Evolutionary conservation across 1,140 invertebrate species (phyloP), one percentile per base, ranked within the genome.

Genomic region (Asobara japonica): DNA sequence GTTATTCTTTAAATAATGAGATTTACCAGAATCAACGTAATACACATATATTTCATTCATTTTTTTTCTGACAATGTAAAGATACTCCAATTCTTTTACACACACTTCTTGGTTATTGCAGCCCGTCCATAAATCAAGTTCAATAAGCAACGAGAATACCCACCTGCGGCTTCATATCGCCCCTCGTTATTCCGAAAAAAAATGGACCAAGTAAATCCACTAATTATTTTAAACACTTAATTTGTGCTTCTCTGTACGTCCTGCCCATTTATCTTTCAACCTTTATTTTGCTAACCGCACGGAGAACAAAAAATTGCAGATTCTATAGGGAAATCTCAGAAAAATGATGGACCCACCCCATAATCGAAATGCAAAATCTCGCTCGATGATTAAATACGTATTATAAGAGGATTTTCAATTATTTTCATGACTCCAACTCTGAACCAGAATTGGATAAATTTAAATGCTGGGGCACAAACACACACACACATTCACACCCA

Each of bases 201-300:
- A 69, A 75, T 16, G 68, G 48, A 72, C 31, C 64, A 29, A 29
- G 29, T 29, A 31, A 22, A 71, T 69, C 73, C 51, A 70, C 76
- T 81, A 80, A 80, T 81, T 81, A 81, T 79, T 77, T 81, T 81
- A 81, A 81, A 80, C 77, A 77, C 75, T 80, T 79, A 78, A 81
- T 81, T 81, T 80, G 75, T 81, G 76, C 68, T 65, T 65, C 45
- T 2, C 16, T 11, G 16, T 20, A 18, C n/a, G 16, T 51, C 45
- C 45, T 16, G 7, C 16, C 45, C 45, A 20, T 51, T 51, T 3
- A 51, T 51, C 16, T 36, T 36, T 36, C 31, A 6, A 11, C 11
- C 11, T 11, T 11, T 36, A 6, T 36, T 36, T 36, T 36, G 5
- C 31, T 11, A 36, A 36, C 31, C 5, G 31, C 31, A 5, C 11